phyloP scores from a whole-genome alignment of 2,888 invertebrate genomes.

The Choristoneura rosaceana region DNA sequence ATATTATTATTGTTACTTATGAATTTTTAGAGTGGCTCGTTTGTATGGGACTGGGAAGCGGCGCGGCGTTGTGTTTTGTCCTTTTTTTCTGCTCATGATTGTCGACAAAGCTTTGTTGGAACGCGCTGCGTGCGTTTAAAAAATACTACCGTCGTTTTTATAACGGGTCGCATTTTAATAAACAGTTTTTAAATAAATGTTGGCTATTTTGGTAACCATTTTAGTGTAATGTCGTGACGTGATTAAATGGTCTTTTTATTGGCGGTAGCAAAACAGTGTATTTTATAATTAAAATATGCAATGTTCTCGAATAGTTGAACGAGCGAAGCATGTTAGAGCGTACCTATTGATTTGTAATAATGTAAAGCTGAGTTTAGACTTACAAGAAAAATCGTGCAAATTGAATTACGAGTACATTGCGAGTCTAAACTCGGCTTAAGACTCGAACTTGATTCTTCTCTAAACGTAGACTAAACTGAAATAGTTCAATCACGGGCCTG shows the following conservation, averaged over 20 bases:
- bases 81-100: neutral
- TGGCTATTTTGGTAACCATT: neutral
- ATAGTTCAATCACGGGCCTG: no score
- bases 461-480: no score
- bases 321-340: no score
- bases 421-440: no score
- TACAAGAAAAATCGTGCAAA: no score
- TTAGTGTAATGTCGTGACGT: no score
- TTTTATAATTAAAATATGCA: neutral
- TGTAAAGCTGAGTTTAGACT: no score
- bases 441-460: no score
- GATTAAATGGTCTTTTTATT: neutral
- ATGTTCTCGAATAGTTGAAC: no score
- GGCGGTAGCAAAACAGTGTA: neutral
- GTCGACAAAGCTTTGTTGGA: neutral
- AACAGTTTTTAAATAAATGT: neutral
- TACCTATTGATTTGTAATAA: neutral
- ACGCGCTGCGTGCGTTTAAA: neutral
- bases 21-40: constrained; percentile 13
- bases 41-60: constrained; percentile 2
- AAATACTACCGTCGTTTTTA: neutral
- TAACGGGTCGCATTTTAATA: neutral
- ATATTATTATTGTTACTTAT: constrained; percentile 36
- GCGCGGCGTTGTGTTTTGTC: constrained; percentile 3
- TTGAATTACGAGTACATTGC: no score